Evolutionary conservation across 2,113 vertebrate species (phyloP).

Genomic region (Daphoenositta chrysoptera): DNA sequence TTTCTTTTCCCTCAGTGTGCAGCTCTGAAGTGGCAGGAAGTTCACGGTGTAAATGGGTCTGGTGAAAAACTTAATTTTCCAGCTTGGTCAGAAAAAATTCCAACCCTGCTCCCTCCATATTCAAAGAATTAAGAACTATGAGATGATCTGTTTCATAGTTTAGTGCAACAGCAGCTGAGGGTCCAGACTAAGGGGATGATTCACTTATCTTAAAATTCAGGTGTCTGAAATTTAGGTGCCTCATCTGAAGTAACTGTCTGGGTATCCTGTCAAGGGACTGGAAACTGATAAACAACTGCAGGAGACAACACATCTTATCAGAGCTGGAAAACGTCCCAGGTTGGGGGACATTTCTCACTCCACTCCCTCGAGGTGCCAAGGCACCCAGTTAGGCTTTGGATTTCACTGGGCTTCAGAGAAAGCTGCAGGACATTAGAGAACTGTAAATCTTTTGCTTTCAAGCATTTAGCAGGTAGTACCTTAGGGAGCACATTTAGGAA

Average conservation of each 20-base stretch:
- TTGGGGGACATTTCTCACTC: not conserved
- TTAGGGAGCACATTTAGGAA: not conserved
- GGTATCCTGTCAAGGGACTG: not conserved
- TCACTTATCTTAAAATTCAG: not conserved
- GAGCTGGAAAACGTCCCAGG: not conserved
- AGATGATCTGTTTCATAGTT: fast-evolving
- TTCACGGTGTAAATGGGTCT: not conserved
- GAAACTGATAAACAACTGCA: not conserved
- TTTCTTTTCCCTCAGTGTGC: not conserved
- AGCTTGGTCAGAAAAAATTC: not conserved
- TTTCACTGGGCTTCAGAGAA: not conserved
- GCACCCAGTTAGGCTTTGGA: not conserved
- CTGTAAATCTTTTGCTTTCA: not conserved
- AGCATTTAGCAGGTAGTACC: not conserved
- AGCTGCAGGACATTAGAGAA: not conserved
- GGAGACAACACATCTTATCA: not conserved
- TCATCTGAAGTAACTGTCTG: not conserved
- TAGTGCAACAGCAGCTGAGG: not conserved
- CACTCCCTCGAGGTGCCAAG: not conserved
- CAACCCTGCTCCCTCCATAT: not conserved
- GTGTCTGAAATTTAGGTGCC: not conserved
- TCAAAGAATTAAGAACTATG: not conserved
- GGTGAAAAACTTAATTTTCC: not conserved
- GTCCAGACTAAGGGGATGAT: not conserved
- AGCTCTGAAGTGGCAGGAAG: not conserved